Percentiles rank a stretch among this genome's conserved stretches.
Evolutionary conservation across 2,888 invertebrate genomes (phyloP).

Genomic region (Aporophyla nigra): DNA sequence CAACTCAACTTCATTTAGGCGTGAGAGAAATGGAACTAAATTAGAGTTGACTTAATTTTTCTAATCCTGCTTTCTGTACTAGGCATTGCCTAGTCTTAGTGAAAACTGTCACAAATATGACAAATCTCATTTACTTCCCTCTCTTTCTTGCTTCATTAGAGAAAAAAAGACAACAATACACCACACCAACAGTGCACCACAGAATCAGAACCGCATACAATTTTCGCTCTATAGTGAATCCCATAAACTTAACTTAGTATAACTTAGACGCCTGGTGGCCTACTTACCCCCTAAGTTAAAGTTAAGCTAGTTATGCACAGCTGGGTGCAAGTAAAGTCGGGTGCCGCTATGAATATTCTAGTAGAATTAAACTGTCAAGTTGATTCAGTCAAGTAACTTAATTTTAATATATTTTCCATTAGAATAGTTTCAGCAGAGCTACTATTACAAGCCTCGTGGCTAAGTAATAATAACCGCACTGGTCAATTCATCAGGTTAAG

Average conservation of each 20-base stretch:
- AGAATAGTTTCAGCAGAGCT: not conserved
- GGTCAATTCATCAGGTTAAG: not conserved
- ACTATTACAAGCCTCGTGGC: not conserved
- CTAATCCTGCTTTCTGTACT: too few species aligned
- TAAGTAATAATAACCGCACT: not conserved
- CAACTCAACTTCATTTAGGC: too few species aligned
- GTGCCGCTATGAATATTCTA: conserved; percentile 48
- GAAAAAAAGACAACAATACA: not conserved
- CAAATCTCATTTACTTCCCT: too few species aligned
- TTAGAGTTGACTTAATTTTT: too few species aligned
- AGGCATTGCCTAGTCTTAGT: too few species aligned
- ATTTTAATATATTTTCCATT: conserved; percentile 28
- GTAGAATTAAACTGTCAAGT: conserved; percentile 27
- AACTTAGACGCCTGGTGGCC: conserved; percentile 17
- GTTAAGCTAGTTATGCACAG: conserved; percentile 49
- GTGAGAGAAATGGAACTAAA: too few species aligned
- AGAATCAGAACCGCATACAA: not conserved
- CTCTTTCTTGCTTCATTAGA: not conserved
- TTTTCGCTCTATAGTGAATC: conserved; percentile 7
- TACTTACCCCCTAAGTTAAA: conserved; percentile 29
- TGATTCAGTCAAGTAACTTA: conserved; percentile 19
- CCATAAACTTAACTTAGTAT: conserved; percentile 11
- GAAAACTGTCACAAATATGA: too few species aligned
- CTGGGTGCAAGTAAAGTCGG: conserved; percentile 6
- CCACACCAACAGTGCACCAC: not conserved